Base-by-base conservation (phyloP, 2,888 invertebrate genomes). In the Ectemnius cavifrons region DNA sequence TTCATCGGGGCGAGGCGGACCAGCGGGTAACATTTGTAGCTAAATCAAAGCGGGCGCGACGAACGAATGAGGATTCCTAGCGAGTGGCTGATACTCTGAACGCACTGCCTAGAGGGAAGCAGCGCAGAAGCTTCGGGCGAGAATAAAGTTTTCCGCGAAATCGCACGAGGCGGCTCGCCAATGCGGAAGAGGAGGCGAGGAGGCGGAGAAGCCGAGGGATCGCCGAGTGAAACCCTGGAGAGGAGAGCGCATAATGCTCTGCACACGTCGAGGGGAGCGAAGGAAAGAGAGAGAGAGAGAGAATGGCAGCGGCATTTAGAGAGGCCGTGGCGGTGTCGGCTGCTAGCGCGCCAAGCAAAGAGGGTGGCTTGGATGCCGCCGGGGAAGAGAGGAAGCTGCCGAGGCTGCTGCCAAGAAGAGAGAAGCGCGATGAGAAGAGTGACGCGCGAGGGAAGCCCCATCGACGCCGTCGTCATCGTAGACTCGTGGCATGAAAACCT, bases 401-500 rank as follows among this genome's bases (percentile, higher is more conserved):
- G 37, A 52, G 52, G 4, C 52, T 52, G 4, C 52, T 52, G 52
- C 37, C 37, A 52, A 52, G 52, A 52, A 52, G 52, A 52, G 16
- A 37, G 37, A 47, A 47, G 47, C 11, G 47, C n/a, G 6, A n/a
- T 4, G 47, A n/a, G 2, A 68, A 71, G 47, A 61, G 60, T 57
- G 68, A 58, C 28, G 60, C 28, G 58, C 66, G 52, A 71, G 71
- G 75, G 84, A 84, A 86, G 85, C 85, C 83, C 78, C 81, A 75
- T 75, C 80, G 78, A 79, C 75, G 75, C 70, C 64, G 76, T 69
- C 62, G 77, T 18, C 74, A 66, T 47, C 71, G 67, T 71, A 78
- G 72, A 37, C 37, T 64, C 81, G 77, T 78, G 76, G 83, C 82
- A 82, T 84, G 85, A 87, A 87, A 87, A 85, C 81, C 80, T 79